Evolutionary conservation across 2,888 invertebrate species (phyloP), one percentile per base, ranked within the genome.

Genomic region (Epsilonema sp.): DNA sequence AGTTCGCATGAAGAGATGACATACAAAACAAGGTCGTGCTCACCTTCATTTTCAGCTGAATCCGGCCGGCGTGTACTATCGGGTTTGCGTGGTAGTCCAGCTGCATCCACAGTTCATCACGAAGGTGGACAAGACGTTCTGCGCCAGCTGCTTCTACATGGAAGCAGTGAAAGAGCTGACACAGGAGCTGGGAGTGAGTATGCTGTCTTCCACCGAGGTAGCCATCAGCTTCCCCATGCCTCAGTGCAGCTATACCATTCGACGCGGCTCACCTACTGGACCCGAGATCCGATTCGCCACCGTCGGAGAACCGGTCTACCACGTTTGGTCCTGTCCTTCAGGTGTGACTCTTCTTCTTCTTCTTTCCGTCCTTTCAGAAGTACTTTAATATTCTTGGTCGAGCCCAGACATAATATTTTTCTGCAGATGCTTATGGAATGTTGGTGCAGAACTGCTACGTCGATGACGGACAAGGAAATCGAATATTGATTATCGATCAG

Each of bases 401-500:
- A n/a, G n/a, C n/a, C n/a, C n/a, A n/a, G n/a, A n/a, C n/a, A n/a
- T n/a, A n/a, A n/a, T n/a, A n/a, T n/a, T 16, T 31, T 16, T 13
- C 46, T 53, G 44, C 46, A 56, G 58, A 58, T 26, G 55, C 56
- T 45, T 53, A 58, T 42, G 62, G 62, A 5, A 59, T 62, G 41
- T 54, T 62, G n/a, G 60, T 62, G 13, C 62, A 62, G 46, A 62
- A 62, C 47, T 62, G 62, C 49, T 59, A 62, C 47, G 62, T 62
- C 20, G 62, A 62, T 39, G 62, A 57, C 42, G 56, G 56, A 2
- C 58, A 61, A 44, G 62, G 62, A 11, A 60, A 62, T 44, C 55
- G 58, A 37, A 62, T 62, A 19, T 49, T 62, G 25, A 62, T 62
- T n/a, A 56, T 62, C 50, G 62, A 62, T 47, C 59, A 62, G 39